Percentiles rank a stretch among this genome's conserved stretches.
These are phyloP conservation scores for Carollia perspicillata DNA, from an alignment of 2,113 vertebrate genomes.

Conservation along the genomic window DNA sequence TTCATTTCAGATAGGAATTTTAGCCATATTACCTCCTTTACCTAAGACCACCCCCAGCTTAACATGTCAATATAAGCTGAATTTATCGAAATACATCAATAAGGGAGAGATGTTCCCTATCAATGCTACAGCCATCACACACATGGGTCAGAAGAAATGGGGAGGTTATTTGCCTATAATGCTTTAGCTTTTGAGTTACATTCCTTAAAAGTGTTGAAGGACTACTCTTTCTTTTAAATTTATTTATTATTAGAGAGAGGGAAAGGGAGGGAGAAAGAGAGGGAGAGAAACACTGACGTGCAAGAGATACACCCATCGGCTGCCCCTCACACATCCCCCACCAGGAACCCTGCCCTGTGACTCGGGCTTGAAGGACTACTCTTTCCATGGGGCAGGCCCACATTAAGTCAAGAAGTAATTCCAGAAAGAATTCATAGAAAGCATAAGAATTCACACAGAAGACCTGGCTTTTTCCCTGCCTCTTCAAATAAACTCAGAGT, in stretches of 20 bases:
- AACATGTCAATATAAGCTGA: background rate
- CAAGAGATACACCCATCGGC: too few relatives aligned
- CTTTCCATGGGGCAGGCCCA: background rate
- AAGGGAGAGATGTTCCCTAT: background rate
- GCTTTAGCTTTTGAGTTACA: background rate
- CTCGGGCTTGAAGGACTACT: background rate
- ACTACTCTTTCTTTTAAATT: background rate
- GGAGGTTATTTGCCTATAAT: background rate
- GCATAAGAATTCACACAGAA: background rate
- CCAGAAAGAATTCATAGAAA: conserved; percentile 21
- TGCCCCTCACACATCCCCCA: too few relatives aligned
- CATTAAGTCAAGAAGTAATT: conserved; percentile 12
- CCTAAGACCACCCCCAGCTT: background rate
- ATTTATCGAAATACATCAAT: background rate
- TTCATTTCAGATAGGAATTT: background rate
- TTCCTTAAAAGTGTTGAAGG: background rate
- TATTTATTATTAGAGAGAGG: too few relatives aligned
- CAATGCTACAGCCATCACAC: background rate
- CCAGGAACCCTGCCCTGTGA: too few relatives aligned
- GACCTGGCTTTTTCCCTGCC: background rate
- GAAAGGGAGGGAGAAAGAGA: too few relatives aligned
- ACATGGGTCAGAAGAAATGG: background rate
- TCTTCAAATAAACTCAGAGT: conserved; percentile 48
- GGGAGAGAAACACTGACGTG: too few relatives aligned
- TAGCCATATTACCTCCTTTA: background rate